Evolutionary conservation across 2,888 invertebrate species (phyloP).

Genomic region (Theodoxus fluviatilis): DNA sequence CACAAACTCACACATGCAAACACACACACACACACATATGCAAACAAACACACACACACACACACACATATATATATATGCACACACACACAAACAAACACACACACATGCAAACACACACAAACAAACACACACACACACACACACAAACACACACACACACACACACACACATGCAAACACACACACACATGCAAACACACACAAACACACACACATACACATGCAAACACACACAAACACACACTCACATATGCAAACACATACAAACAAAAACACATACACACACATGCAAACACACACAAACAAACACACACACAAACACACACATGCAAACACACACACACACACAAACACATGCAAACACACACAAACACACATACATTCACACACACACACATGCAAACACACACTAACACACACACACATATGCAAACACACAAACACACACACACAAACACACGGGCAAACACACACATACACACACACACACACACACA

Average conservation of each 20-base stretch:
- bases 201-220: not conserved
- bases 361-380: not conserved
- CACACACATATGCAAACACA: not conserved
- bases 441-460: not conserved
- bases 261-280: not conserved
- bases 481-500: not conserved
- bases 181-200: not conserved
- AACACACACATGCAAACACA: not conserved
- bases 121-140: not conserved
- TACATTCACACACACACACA: not conserved
- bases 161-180: not conserved
- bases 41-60: not conserved
- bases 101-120: not conserved
- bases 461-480: not conserved
- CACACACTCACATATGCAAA: not conserved
- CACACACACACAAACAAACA: not conserved
- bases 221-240: not conserved
- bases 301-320: not conserved
- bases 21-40: not conserved
- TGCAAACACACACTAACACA: not conserved
- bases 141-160: not conserved
- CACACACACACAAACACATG: not conserved
- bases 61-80: too few relatives aligned
- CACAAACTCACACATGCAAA: not conserved
- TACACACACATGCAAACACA: not conserved